Evolutionary conservation across 2,888 invertebrate species (phyloP).

Genomic region (Antitype chi): DNA sequence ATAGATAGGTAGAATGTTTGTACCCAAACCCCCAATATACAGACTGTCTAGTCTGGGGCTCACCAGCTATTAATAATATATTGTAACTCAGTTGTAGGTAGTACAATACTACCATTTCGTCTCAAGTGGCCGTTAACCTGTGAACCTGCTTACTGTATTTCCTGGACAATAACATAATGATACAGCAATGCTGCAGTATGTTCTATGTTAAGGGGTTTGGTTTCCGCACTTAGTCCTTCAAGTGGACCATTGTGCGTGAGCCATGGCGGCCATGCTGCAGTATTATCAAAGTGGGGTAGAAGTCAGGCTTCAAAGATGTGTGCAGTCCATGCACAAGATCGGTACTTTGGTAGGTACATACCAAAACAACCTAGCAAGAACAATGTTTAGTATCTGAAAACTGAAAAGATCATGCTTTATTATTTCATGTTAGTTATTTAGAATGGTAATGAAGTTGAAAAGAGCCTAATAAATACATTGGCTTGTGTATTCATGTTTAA

Average conservation of each 20-base stretch:
- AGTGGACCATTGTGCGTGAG: too few relatives aligned
- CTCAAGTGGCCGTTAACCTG: too few relatives aligned
- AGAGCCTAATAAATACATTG: not conserved
- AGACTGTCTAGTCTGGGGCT: too few relatives aligned
- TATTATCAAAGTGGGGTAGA: not conserved
- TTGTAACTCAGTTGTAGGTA: too few relatives aligned
- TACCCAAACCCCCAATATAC: not conserved
- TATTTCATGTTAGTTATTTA: not conserved
- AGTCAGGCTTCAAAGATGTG: not conserved
- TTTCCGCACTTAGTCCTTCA: too few relatives aligned
- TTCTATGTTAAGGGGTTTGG: too few relatives aligned
- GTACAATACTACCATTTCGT: too few relatives aligned
- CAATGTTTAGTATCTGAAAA: not conserved
- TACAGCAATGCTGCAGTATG: too few relatives aligned
- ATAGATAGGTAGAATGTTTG: not conserved
- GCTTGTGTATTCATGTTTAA: not conserved
- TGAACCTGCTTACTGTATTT: too few relatives aligned
- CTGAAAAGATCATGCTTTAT: not conserved
- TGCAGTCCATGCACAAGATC: not conserved
- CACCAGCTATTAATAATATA: too few relatives aligned
- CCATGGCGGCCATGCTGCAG: too few relatives aligned
- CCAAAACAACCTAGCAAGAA: slow-evolving; percentile 19
- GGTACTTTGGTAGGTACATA: not conserved
- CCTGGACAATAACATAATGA: not conserved
- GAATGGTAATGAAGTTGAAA: not conserved